Conservation (phyloP, 2,888 invertebrate species). For the Ypsolopha sequella region DNA sequence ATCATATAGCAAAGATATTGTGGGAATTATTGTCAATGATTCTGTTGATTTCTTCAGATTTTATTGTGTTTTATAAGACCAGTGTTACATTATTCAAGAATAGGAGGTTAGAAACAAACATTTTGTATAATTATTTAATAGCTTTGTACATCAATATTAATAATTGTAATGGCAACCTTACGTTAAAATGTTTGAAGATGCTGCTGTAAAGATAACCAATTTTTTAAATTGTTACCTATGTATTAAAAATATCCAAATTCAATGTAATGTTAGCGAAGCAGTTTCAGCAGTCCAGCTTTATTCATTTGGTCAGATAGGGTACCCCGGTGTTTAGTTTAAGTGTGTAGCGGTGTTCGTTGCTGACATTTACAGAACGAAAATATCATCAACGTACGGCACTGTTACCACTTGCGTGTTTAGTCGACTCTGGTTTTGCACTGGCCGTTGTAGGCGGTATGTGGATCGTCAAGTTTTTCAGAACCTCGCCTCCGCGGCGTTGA, state of each 20-base stretch:
- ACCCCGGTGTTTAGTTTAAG: slow-evolving; percentile 33
- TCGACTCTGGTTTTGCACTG: slow-evolving; percentile 55
- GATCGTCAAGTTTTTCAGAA: slow-evolving; percentile 72
- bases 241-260: slow-evolving; percentile 27
- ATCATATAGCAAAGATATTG: not conserved
- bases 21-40: not conserved
- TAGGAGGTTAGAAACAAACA: too few relatives aligned
- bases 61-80: too few relatives aligned
- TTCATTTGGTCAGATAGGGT: slow-evolving; percentile 21
- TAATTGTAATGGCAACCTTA: slow-evolving; percentile 54
- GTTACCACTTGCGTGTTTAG: slow-evolving; percentile 36
- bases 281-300: slow-evolving; percentile 41
- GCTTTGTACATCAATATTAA: slow-evolving; percentile 1
- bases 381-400: slow-evolving; percentile 62
- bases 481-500: slow-evolving; percentile 57
- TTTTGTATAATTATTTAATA: too few relatives aligned
- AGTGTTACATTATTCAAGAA: too few relatives aligned
- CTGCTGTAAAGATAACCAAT: not conserved
- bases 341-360: slow-evolving; percentile 63
- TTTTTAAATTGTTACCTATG: not conserved
- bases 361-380: slow-evolving; percentile 59
- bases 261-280: slow-evolving; percentile 27
- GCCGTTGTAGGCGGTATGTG: slow-evolving; percentile 67
- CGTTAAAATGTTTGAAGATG: slow-evolving; percentile 37
- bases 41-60: too few relatives aligned